Conservation (phyloP, 2,888 invertebrate genomes). For the Ceratothoa steindachneri region DNA sequence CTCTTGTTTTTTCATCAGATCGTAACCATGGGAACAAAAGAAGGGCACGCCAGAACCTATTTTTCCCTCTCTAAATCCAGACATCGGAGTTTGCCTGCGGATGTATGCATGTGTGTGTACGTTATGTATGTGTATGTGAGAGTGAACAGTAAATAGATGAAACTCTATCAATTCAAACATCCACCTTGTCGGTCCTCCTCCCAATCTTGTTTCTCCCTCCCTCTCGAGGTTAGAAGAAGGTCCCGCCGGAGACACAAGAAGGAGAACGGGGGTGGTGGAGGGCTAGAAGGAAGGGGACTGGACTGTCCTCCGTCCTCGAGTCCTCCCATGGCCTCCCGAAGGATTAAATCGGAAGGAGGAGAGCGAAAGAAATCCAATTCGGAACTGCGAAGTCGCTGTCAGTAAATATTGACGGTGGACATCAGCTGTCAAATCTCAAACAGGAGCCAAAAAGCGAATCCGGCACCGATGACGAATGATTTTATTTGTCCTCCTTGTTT, state of each 20-base stretch:
- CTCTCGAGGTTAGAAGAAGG: not conserved
- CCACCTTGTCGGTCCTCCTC: not conserved
- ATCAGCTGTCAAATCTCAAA: constrained; percentile 4
- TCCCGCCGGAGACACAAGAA: not conserved
- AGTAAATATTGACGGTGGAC: constrained; percentile 6
- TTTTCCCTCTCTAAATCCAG: not conserved
- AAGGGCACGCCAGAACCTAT: too few relatives aligned
- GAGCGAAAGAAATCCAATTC: constrained; percentile 1
- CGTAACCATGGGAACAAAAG: too few relatives aligned
- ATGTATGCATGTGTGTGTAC: too few relatives aligned
- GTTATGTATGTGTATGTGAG: not conserved
- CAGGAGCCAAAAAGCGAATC: not conserved
- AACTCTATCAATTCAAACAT: not conserved
- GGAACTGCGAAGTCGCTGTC: not conserved
- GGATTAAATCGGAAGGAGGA: not conserved
- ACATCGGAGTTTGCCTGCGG: not conserved
- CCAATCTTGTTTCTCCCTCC: not conserved
- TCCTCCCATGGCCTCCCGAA: not conserved
- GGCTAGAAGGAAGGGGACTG: too few relatives aligned
- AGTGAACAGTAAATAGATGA: not conserved
- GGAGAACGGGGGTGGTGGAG: too few relatives aligned
- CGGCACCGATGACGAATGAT: not conserved
- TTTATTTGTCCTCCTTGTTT: not conserved
- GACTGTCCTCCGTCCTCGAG: not conserved
- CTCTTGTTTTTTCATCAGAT: too few relatives aligned